Conservation (phyloP, 2,797 vertebrate genomes). For the Halcyon badia region DNA sequence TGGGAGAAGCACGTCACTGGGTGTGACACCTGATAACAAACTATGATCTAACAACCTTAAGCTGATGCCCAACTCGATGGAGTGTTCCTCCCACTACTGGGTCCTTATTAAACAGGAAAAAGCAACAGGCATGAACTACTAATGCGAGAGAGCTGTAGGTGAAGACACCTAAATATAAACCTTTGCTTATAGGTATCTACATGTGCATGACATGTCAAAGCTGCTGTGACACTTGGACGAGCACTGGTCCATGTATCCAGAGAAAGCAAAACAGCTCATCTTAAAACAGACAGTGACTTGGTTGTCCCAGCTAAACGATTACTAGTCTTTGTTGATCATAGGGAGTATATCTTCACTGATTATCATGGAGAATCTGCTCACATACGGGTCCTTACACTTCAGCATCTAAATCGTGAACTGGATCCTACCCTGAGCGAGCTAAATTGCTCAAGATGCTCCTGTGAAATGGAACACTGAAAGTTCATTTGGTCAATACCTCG, state of each 20-base stretch:
- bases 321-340: neutral
- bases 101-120: neutral
- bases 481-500: neutral
- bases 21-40: neutral
- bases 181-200: neutral
- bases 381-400: neutral
- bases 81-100: neutral
- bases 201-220: neutral
- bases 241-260: neutral
- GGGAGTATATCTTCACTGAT: neutral
- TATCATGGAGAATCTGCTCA: neutral
- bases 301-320: neutral
- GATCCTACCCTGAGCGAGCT: neutral
- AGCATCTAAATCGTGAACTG: neutral
- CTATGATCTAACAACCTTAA: rapidly evolving
- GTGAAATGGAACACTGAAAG: neutral
- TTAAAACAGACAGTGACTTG: neutral
- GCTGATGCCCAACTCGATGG: rapidly evolving
- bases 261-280: neutral
- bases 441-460: neutral
- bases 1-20: neutral
- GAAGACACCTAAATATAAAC: neutral
- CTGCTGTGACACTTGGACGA: neutral
- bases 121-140: neutral
- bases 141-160: neutral